Evolutionary conservation across 2,797 vertebrate genomes (phyloP), one percentile per base, ranked within the genome.

Genomic region (Eurystomus glaucurus): DNA sequence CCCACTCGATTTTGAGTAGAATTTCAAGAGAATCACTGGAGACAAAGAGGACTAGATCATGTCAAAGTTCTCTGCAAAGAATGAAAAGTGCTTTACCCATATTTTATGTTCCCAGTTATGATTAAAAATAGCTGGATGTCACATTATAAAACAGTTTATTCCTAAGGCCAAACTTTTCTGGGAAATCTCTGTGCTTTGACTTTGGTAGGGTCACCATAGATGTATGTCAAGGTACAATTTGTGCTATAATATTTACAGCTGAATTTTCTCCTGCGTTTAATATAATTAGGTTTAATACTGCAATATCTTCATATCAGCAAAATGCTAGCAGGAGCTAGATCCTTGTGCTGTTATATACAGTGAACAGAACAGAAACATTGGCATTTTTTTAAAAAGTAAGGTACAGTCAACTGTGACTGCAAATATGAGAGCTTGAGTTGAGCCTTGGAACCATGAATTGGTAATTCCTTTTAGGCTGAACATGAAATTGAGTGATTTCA

Each of bases 141-240:
- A 69, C 6, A 29, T 76, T 29, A 45, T 50, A 33, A 23, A 83
- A 46, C 25, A 50, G 54, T 70, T 93, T 81, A 78, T 61, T 88
- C 45, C 28, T 21, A 75, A 78, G 23, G 17, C 9, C 33, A 75
- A 45, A 83, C 41, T 93, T 84, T 85, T 46, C 37, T 54, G 68
- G 55, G 45, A 95, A 93, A 88, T 72, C 22, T 84, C n/a, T 71
- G 21, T 86, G 43, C 65, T 88, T 72, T 96, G 58, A 88, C 7
- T 3, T 72, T 79, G 10, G 26, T 69, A 86, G 46, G 58, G 39
- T 91, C 66, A 69, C 16, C 17, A 22, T 1, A 84, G 14, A 11
- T 81, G 65, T 69, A 81, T 69, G 69, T 84, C 85, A 95, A 88
- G n/a, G 61, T 55, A 82, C 20, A 93, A 62, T 88, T 81, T 91